Evolutionary conservation across 2,113 vertebrate genomes (phyloP), one percentile per base, ranked within the genome.

Genomic region (Pungitius pungitius): DNA sequence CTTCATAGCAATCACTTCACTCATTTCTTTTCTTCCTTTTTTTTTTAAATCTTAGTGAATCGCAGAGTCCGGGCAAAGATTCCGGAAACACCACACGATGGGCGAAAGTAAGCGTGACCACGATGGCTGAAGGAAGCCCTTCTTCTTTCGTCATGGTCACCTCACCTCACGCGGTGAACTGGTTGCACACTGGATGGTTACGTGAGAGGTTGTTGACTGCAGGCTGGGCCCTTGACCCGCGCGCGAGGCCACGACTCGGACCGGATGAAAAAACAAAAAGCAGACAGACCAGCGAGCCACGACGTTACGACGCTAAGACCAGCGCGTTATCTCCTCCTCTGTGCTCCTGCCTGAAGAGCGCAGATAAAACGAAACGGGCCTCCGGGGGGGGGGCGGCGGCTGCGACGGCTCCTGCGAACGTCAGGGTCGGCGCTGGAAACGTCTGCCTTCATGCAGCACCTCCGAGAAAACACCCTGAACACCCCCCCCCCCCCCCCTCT

Each of bases 381-480:
- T 65, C 74, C 26, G 80, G 59, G 58, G 63, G 18, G 3, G 73
- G 73, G 80, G 59, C 61, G 63, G 18, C 4, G 73, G 73, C 73
- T 81, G 61, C 58, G 82, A 89, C 79, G n/a, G n/a, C 81, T 76
- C 35, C 39, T 81, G 75, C n/a, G n/a, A n/a, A 87, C 47, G 52
- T 89, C 82, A 87, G 60, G 51, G 55, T n/a, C 39, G 42, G 58
- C 33, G 6, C 49, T 69, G 74, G 78, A 75, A 69, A 84, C 39
- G 20, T 80, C 39, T 85, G 81, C 73, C 77, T 73, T 59, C 49
- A 51, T 72, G 54, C 58, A 33, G 45, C 14, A 5, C 47, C 52
- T 79, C 69, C 13, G 20, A 73, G 22, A 87, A 84, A 88, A 87
- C 87, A 82, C 82, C 83, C 83, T 69, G 86, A 90, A 35, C 27